Evolutionary conservation across 1,140 invertebrate species (phyloP), one percentile per base, ranked within the genome.

Genomic region (Scaptomyza hsui): DNA sequence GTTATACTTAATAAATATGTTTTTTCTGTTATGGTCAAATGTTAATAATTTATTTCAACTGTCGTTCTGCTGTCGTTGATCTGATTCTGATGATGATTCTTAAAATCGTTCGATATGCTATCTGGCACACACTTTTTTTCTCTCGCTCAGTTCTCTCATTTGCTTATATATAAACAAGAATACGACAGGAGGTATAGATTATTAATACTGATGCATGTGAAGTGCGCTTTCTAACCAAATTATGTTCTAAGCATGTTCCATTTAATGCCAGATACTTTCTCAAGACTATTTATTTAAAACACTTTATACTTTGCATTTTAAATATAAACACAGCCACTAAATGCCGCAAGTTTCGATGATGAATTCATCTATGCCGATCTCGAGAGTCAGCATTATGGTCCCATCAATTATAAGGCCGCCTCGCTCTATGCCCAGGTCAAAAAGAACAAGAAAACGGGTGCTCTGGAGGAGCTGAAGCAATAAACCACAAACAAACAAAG

Each of bases 321-420:
- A 4, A 48, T 24, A 41, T 53, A 57, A 29, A 47, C 53, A 49
- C 35, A 93, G 85, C 94, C 94, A 21, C 49, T 91, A 24, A 77
- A 88, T 69, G 61, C 86, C 21, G 60, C 79, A 51, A 94, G 95
- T 78, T 94, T 94, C 82, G 94, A 94, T 89, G 96, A 95, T 91
- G 96, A 95, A 91, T 93, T 97, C 90, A 96, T 96, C 89, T 97
- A 97, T 92, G 97, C 97, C 39, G 97, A 98, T 92, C 95, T 97
- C 70, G 96, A 97, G 90, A 95, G 96, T 92, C 94, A 95, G 72
- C 89, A 90, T 53, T 90, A 89, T 92, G 96, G 96, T 63, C 97
- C 97, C 29, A 97, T 97, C 88, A 96, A 97, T 92, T 97, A 97
- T 93, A 97, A 97, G 91, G 95, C 95, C 65, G 96, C 96, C 41